These are phyloP conservation scores for Drosophila hamatofila DNA, from an alignment of 2,888 invertebrate species.

Conservation along the genomic window DNA sequence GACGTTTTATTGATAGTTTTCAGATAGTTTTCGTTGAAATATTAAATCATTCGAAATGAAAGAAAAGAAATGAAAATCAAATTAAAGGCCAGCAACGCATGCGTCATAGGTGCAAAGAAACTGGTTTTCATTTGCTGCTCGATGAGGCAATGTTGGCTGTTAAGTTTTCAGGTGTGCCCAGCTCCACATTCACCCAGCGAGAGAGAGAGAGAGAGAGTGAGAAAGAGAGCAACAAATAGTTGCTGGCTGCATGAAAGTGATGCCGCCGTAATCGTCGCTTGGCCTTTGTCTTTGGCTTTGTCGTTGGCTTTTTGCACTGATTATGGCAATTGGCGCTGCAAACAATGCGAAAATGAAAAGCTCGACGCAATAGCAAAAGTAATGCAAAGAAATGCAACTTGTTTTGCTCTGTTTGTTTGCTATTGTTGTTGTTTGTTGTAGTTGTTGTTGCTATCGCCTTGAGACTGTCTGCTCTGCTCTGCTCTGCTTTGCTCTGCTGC, in stretches of 20 bases:
- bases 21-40: neutral
- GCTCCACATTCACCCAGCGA: conserved; percentile 27
- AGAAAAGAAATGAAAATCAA: conserved; percentile 31
- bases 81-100: conserved; percentile 43
- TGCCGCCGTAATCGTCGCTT: conserved; percentile 69
- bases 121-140: conserved; percentile 50
- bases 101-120: conserved; percentile 72
- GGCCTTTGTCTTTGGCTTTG: conserved; percentile 73
- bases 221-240: neutral
- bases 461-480: conserved; percentile 55
- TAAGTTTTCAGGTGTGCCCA: conserved; percentile 69
- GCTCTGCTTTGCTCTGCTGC: conserved; percentile 36
- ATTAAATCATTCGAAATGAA: conserved; percentile 43
- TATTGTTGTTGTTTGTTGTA: conserved; percentile 21
- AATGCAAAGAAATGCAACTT: conserved; percentile 68
- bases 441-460: conserved; percentile 57
- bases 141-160: conserved; percentile 78
- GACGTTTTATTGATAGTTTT: conserved; percentile 4
- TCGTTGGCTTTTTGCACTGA: conserved; percentile 71
- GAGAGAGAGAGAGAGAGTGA: neutral
- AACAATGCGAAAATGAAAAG: conserved; percentile 71
- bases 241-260: conserved; percentile 65
- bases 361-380: conserved; percentile 65
- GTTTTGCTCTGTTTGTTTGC: conserved; percentile 38
- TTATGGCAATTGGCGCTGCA: conserved; percentile 79